phyloP scores from a whole-genome alignment of 2,797 vertebrate species.

The Sebastes diaconus region DNA sequence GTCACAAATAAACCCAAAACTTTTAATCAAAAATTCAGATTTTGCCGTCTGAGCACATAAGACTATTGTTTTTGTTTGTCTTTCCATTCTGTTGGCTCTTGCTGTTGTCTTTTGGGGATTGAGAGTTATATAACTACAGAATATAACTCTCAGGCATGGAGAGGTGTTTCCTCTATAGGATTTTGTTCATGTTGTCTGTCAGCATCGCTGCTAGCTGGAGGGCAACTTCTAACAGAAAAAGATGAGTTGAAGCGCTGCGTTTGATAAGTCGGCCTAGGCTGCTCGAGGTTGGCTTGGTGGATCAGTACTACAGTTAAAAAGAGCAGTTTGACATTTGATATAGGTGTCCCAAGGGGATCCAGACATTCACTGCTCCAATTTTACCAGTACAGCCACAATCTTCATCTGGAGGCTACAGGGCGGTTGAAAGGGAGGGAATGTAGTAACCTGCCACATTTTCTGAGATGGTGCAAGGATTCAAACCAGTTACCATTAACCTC shows the following conservation, averaged over 20 bases:
- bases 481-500: neutral
- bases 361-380: constrained; percentile 12
- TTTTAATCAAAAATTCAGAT: no score
- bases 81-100: neutral
- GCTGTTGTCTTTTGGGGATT: no score
- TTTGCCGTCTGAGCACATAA: no score
- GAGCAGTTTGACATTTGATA: constrained; percentile 13
- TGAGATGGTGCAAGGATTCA: neutral
- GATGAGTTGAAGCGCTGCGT: no score
- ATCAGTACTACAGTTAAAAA: neutral
- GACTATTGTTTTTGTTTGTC: neutral
- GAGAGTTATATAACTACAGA: neutral
- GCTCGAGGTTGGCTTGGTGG: neutral
- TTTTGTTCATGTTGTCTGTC: no score
- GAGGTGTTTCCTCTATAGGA: no score
- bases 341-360: neutral
- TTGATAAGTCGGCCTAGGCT: no score
- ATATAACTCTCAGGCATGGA: no score
- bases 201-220: no score
- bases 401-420: neutral
- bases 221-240: no score
- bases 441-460: no score
- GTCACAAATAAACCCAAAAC: neutral
- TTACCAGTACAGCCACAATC: neutral
- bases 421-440: neutral